Base-by-base conservation (phyloP, 35 echinoderm and acorn worm species). In the Ophioderma brevispina region DNA sequence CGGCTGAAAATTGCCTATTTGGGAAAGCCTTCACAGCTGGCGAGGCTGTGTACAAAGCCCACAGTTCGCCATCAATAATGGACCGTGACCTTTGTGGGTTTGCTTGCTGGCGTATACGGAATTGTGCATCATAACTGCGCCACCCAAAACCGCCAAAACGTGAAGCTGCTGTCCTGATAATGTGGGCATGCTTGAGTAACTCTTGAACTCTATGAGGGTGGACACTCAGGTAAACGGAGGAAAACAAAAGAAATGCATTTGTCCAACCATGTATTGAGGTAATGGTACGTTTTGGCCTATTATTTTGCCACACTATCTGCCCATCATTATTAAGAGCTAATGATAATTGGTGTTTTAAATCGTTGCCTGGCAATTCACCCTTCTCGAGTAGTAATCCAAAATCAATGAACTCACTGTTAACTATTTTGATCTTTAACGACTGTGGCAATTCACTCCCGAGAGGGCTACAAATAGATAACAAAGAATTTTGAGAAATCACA, bases 191-290 rank as follows among this genome's bases (percentile, higher is more conserved):
- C n/a, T n/a, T n/a, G n/a, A n/a, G n/a, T n/a, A n/a, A n/a, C n/a
- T n/a, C n/a, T n/a, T n/a, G n/a, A n/a, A n/a, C n/a, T n/a, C n/a
- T n/a, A n/a, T n/a, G n/a, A n/a, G n/a, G n/a, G 49, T 85, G 83
- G 21, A 13, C 39, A 8, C 4, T 19, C 13, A 85, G 34, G 33
- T 32, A 85, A 15, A 85, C 33, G 36, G 32, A 8, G 3, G 55
- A 28, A 35, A 85, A 85, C 10, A 32, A 13, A 5, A 85, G 35
- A 64, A 85, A 85, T 6, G 55, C 83, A 15, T 78, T 17, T 33
- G 83, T 85, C 83, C 83, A 85, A 4, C 3, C 25, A 33, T 70
- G 32, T 30, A 85, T 40, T 6, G 83, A 85, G 8, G 49, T 43
- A 85, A 85, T 78, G 6, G 13, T 13, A 10, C 34, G 34, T 78